Percentiles rank a stretch among this genome's conserved stretches.
Evolutionary conservation across 2,888 invertebrate species (phyloP).

Genomic region (Erebia ligea): DNA sequence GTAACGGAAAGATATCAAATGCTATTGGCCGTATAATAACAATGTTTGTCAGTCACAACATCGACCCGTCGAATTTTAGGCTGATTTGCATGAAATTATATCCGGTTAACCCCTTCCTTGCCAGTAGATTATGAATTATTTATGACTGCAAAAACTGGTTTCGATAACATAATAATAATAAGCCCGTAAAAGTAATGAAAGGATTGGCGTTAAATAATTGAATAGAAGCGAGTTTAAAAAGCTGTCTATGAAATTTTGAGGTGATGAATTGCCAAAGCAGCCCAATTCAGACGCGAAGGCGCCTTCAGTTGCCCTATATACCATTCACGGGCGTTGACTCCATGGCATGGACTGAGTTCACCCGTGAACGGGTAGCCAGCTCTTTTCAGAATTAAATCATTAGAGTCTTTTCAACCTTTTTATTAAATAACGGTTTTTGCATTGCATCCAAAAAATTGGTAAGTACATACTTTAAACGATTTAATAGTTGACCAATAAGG

Average conservation of each 20-base stretch:
- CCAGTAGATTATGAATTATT: slow-evolving; percentile 56
- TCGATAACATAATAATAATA: slow-evolving; percentile 37
- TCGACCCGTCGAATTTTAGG: slow-evolving; percentile 50
- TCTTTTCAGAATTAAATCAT: slow-evolving; percentile 36
- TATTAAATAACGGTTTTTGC: slow-evolving; percentile 30
- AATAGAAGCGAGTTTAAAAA: slow-evolving; percentile 44
- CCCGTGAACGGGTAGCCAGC: slow-evolving; percentile 32
- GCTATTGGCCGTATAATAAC: slow-evolving; percentile 48
- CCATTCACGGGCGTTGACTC: slow-evolving; percentile 73
- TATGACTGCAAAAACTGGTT: slow-evolving; percentile 65
- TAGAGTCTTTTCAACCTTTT: slow-evolving; percentile 33
- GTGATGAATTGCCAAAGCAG: slow-evolving; percentile 55
- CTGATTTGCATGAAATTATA: slow-evolving; percentile 52
- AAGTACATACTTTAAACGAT: not conserved
- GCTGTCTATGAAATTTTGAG: slow-evolving; percentile 53
- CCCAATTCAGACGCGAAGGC: slow-evolving; percentile 76
- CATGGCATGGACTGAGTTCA: slow-evolving; percentile 50
- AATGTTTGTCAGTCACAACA: slow-evolving; percentile 50
- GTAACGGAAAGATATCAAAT: slow-evolving; percentile 48
- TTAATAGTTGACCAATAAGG: not conserved
- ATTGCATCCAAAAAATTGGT: slow-evolving; percentile 23
- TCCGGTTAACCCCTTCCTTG: slow-evolving; percentile 57
- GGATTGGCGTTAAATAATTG: slow-evolving; percentile 48
- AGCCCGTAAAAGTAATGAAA: slow-evolving; percentile 41
- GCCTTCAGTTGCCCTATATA: slow-evolving; percentile 80